Evolutionary conservation across 2,888 invertebrate genomes (phyloP), one percentile per base, ranked within the genome.

Genomic region (Temnothorax rugatulus): DNA sequence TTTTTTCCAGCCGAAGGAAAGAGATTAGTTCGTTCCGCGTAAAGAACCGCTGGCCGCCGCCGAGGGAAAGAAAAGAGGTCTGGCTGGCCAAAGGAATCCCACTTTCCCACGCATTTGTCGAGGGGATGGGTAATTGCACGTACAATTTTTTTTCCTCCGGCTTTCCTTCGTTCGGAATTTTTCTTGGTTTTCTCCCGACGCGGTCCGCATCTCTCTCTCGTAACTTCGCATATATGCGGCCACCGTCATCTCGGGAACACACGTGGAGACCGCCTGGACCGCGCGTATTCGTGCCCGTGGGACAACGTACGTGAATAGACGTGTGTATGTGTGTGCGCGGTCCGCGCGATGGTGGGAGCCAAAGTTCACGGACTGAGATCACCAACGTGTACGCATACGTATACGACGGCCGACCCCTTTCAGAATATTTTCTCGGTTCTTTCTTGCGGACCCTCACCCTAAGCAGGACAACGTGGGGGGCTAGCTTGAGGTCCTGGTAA

Each of bases 361-460:
- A 88, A 88, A 91, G 91, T 90, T 90, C 90, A 90, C 85, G 90
- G 90, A 82, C 88, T 77, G 87, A 89, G 87, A 59, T 81, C 87
- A 91, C 86, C 86, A 87, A 87, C 84, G 90, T 83, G 82, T 84
- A 87, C 87, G 85, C 88, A 88, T 86, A 85, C 84, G 75, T 86
- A 18, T 57, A 59, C 89, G 76, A 83, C 82, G 85, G 68, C 7
- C 90, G 89, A 91, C 92, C 91, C 92, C 91, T 92, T 91, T 90
- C 90, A 93, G 94, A 92, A 92, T 93, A 93, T 92, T 94, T 94
- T 94, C 94, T 94, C 94, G 92, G 93, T 93, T 94, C 94, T 94
- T 94, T 94, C 94, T 94, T 94, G 93, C 91, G 92, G 90, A 91
- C 91, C 92, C 92, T 92, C 92, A 88, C 92, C 92, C 93, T 93